A percentile compares a stretch with the other conserved stretches of the same genome.
Evolutionary conservation across 2,797 vertebrate genomes (phyloP).

Genomic region (Channallabes apus): DNA sequence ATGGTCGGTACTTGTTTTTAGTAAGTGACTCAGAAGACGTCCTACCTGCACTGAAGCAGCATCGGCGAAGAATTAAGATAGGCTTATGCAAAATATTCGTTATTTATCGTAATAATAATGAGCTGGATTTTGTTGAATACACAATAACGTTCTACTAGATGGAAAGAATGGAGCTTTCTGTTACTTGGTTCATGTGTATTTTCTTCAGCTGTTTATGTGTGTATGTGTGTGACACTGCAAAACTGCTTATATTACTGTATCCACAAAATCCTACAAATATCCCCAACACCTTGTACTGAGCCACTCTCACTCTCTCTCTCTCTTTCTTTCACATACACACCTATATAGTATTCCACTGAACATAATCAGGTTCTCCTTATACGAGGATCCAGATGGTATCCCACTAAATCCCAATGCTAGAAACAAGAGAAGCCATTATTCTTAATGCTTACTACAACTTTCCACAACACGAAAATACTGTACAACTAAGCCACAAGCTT

Average conservation of each 20-base stretch:
- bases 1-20: conserved; percentile 37
- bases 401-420: conserved; percentile 15
- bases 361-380: conserved; percentile 24
- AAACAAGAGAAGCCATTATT: conserved; percentile 43
- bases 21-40: not conserved
- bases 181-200: not conserved
- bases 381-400: conserved; percentile 35
- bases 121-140: not conserved
- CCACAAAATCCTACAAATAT: conserved; percentile 15
- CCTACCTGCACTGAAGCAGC: not conserved
- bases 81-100: not conserved
- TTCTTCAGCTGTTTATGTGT: conserved; percentile 17
- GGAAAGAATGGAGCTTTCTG: not conserved
- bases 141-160: too few species aligned
- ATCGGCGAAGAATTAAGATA: not conserved
- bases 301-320: conserved; percentile 35
- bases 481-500: not conserved
- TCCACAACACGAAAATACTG: not conserved
- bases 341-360: conserved; percentile 5
- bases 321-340: conserved; percentile 34
- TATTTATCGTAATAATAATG: not conserved
- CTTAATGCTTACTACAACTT: conserved; percentile 15
- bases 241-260: conserved; percentile 24
- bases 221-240: not conserved
- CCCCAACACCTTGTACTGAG: conserved; percentile 3